Evolutionary conservation across 2,888 invertebrate genomes (phyloP), one percentile per base, ranked within the genome.

Genomic region (Drosophila cognata): DNA sequence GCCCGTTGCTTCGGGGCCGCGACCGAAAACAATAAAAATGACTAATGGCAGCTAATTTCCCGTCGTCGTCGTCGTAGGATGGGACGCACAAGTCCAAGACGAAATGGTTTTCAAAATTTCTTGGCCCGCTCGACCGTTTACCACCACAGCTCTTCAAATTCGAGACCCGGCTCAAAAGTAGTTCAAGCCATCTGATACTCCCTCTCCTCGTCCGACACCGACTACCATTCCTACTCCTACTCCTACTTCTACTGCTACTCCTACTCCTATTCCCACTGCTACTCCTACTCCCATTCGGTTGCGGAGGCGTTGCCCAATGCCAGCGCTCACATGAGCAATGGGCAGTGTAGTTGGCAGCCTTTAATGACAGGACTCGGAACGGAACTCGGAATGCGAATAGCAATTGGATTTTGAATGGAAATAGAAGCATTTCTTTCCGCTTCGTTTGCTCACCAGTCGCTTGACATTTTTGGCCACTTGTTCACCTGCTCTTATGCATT

Each of bases 21-120:
- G 69, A 87, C 84, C 88, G 84, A 88, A 88, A 89, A 88, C 88
- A 89, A 89, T 89, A 89, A 89, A 89, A 89, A 89, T 89, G 89
- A 89, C 89, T 89, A 89, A 89, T 89, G 89, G 89, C 82, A 89
- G 76, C 87, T 89, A 89, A 89, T 89, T 89, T 89, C 89, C 89
- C 88, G 87, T 85, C 84, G 68, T 76, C 82, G 41, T 50, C 50
- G 41, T 46, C 21, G 13, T 46, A 63, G 68, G 61, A 56, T 56
- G 59, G 56, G 62, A 53, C 21, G n/a, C 57, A 56, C 38, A 52
- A 52, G 53, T 62, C 63, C 71, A 77, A 74, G 77, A 77, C 76
- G 71, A 64, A 73, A 59, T 68, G 64, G 74, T 84, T 71, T 83
- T 72, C 71, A 72, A 46, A 70, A 70, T 56, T 56, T 51, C 35